Base-by-base conservation (phyloP, 1,140 invertebrate genomes). In the Palaemon carinicauda region DNA sequence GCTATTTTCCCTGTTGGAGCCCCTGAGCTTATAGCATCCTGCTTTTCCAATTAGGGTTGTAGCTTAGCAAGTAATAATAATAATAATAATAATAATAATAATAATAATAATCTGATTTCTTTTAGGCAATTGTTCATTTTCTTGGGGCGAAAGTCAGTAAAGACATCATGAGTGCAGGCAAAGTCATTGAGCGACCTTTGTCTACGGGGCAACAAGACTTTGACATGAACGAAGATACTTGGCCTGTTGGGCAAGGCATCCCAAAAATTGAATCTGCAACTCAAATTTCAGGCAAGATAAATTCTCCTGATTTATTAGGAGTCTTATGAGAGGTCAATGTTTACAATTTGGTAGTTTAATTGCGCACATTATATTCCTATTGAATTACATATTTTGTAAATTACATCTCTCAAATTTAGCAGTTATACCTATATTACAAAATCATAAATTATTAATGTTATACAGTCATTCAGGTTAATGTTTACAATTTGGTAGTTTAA, bases 221-320 rank as follows among this genome's bases (percentile, higher is more conserved):
- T 90, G 94, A 96, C 80, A 95, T 94, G 0, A 93, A 96, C 88
- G 93, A 94, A 89, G 92, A 94, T n/a, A 89, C 94, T 69, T 97
- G 95, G 93, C 97, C 97, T 0, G 90, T 97, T 0, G 96, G 94
- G 88, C 92, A 97, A 91, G 94, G 96, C 0, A 91, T 96, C 33
- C 92, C 93, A 1, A 98, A 97, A 91, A 86, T 96, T 10, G 96
- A 97, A 91, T 94, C 95, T 2, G 89, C 95, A 27, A 56, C 69
- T 7, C 88, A 89, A 27, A 80, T 86, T 15, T 88, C 88, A 79
- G 88, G 88, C 84, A 52, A 27, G 56, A 9, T 10, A n/a, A 50
- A n/a, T 3, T 10, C 17, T 3, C 19, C 27, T 52, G 60, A 24
- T 50, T 19, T 54, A 15, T 29, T 78, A 1, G 27, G 12, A 53